Conservation (phyloP, 1,140 invertebrate genomes). For the Leucophenga varia region DNA sequence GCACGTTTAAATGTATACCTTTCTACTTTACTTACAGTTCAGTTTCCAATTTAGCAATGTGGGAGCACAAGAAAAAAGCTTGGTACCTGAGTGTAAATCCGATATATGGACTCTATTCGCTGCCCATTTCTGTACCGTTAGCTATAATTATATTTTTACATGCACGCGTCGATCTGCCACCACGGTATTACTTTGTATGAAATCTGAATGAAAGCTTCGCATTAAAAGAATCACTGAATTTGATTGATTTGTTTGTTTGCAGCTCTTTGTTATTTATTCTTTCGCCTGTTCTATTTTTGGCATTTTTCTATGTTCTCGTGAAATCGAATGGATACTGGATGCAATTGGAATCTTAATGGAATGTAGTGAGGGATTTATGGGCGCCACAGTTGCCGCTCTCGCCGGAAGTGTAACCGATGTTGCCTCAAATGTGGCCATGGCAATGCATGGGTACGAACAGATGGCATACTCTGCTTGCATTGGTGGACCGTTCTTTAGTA, state of each 20-base stretch:
- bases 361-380: conserved; percentile 7
- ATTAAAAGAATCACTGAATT: neutral
- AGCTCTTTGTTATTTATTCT: conserved; percentile 6
- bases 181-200: conserved; percentile 15
- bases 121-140: conserved; percentile 9
- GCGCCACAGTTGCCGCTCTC: conserved; percentile 21
- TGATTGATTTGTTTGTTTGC: neutral
- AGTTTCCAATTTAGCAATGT: conserved; percentile 7
- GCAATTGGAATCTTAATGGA: conserved; percentile 20
- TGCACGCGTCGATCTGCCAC: conserved; percentile 16
- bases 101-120: conserved; percentile 6
- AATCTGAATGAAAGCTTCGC: too few species aligned
- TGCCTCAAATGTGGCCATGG: conserved; percentile 12
- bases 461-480: conserved; percentile 21
- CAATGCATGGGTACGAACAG: conserved; percentile 12
- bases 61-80: neutral
- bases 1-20: too few species aligned
- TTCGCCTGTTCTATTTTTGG: conserved; percentile 7
- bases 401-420: conserved; percentile 18
- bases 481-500: conserved; percentile 12
- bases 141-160: conserved; percentile 1
- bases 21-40: neutral
- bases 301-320: conserved; percentile 20
- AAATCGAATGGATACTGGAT: conserved; percentile 25
- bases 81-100: conserved; percentile 1